Conservation (phyloP, 1,140 invertebrate species). For the Cydia pomonella region DNA sequence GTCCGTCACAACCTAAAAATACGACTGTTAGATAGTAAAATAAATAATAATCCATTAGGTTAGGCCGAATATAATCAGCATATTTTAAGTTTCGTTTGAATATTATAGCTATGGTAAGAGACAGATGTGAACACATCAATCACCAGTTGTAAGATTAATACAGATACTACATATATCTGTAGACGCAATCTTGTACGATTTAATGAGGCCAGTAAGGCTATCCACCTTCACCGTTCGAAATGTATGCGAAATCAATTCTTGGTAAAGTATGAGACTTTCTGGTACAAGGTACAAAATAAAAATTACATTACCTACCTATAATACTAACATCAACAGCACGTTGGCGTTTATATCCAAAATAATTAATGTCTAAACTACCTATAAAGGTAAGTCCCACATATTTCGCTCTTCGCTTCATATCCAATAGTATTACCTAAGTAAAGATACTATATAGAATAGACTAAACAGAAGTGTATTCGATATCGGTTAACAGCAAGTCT, state of each 20-base stretch:
- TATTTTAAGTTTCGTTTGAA: not conserved
- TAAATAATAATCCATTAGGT: not conserved
- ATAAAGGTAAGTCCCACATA: no score
- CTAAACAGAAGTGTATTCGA: no score
- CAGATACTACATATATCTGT: not conserved
- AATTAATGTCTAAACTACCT: no score
- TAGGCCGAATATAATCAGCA: not conserved
- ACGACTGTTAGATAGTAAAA: not conserved
- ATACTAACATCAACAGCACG: no score
- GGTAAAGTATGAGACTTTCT: not conserved
- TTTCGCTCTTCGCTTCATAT: no score
- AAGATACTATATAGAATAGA: no score
- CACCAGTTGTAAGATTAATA: not conserved
- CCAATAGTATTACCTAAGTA: no score
- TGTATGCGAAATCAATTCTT: slow-evolving; percentile 3
- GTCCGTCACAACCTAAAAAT: not conserved
- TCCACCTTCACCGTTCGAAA: not conserved
- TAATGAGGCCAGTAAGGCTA: not conserved
- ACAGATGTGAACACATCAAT: not conserved
- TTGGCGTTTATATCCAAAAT: no score
- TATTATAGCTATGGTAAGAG: not conserved
- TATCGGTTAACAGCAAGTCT: no score
- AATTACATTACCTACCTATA: not conserved
- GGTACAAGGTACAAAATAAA: not conserved
- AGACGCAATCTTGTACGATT: slow-evolving; percentile 5